A percentile compares a stretch with the other conserved stretches of the same genome.
Evolutionary conservation across 2,113 vertebrate species (phyloP).

Genomic region (Riparia riparia): DNA sequence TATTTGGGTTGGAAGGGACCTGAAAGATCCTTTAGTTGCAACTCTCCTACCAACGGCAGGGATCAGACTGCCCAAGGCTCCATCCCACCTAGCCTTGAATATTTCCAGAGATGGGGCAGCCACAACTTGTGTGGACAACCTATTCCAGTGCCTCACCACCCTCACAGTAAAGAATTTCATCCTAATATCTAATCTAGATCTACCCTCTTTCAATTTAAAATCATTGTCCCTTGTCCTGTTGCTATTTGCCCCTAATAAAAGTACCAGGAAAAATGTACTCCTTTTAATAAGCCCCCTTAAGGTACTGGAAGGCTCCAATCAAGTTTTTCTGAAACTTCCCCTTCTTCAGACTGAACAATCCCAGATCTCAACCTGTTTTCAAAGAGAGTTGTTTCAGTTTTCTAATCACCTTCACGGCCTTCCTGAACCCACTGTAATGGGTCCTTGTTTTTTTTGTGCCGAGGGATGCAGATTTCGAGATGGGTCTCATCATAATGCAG

Average conservation of each 20-base stretch:
- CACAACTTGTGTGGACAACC: background rate
- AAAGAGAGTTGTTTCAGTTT: background rate
- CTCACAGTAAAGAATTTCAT: background rate
- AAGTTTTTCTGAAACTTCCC: background rate
- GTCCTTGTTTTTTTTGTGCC: background rate
- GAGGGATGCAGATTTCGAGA: background rate
- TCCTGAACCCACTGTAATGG: background rate
- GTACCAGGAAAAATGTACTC: background rate
- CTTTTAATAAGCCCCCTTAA: rapidly evolving
- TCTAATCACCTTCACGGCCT: background rate
- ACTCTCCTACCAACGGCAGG: background rate
- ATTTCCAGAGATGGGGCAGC: background rate
- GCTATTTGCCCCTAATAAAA: background rate
- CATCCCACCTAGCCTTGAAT: background rate
- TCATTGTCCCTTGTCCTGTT: rapidly evolving
- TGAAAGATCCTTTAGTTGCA: background rate
- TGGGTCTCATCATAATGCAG: background rate
- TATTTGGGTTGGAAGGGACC: background rate
- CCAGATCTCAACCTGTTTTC: background rate
- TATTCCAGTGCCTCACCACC: background rate
- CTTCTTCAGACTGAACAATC: background rate
- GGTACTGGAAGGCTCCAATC: background rate
- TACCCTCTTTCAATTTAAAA: background rate
- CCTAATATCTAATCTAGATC: background rate
- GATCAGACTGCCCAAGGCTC: background rate